These are phyloP conservation scores for Festucalex cinctus DNA, from an alignment of 2,113 vertebrate species.

Conservation along the genomic window DNA sequence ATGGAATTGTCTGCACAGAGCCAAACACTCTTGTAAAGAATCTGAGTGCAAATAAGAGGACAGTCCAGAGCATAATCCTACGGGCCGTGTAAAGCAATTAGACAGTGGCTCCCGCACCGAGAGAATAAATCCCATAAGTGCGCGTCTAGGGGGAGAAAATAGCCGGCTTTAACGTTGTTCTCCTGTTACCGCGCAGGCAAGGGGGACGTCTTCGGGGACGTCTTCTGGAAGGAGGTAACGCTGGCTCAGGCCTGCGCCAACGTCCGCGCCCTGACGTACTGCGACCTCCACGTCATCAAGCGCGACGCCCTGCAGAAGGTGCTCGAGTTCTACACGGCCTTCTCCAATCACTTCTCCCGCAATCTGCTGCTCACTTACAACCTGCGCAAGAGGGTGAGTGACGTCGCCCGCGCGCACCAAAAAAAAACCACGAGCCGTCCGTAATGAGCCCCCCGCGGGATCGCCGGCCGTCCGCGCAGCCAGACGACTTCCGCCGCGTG, in stretches of 20 bases:
- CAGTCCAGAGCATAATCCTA: neutral
- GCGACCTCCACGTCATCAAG: constrained; percentile 97
- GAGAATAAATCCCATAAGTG: neutral
- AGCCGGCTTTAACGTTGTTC: constrained; percentile 14
- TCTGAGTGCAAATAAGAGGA: neutral
- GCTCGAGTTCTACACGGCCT: constrained; percentile 96
- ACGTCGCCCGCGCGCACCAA: neutral
- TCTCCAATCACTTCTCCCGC: constrained; percentile 97
- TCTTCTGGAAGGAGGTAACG: constrained; percentile 97
- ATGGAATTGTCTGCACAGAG: neutral
- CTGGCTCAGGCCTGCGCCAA: constrained; percentile 96
- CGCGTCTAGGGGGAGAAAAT: neutral
- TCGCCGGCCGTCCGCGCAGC: neutral
- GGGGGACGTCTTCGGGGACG: constrained; percentile 97
- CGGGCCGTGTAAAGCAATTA: neutral
- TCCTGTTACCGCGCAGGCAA: constrained; percentile 76
- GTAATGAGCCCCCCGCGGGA: neutral
- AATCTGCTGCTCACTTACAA: constrained; percentile 98
- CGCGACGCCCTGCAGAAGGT: constrained; percentile 97
- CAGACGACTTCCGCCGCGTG: neutral
- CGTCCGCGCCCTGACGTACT: constrained; percentile 95
- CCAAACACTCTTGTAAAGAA: neutral
- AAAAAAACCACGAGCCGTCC: neutral
- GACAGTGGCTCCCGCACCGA: neutral
- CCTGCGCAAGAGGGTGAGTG: constrained; percentile 89